Percentiles rank a stretch among this genome's conserved stretches.
Conservation (phyloP, 2,888 invertebrate genomes). For the Eupithecia dodoneata region DNA sequence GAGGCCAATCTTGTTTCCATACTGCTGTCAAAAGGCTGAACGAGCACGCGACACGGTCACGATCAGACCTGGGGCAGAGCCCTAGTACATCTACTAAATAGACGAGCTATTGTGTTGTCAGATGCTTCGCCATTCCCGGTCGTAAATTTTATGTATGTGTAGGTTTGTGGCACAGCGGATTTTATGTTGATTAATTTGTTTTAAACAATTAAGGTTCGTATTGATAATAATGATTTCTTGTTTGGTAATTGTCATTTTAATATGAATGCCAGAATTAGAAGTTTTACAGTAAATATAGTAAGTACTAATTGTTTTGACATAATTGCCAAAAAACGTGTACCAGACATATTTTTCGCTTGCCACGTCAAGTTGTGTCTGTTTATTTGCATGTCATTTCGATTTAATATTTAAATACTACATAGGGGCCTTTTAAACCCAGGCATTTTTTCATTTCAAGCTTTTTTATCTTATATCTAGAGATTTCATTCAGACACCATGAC, state of each 20-base stretch:
- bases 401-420: not conserved
- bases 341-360: not conserved
- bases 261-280: not conserved
- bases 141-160: conserved; percentile 56
- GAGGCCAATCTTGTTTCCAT: conserved; percentile 27
- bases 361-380: not conserved
- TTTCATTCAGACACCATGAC: conserved; percentile 35
- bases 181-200: conserved; percentile 4
- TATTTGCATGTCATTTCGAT: not conserved
- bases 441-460: not conserved
- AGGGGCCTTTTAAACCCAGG: not conserved
- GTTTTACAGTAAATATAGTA: not conserved
- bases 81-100: conserved; percentile 54
- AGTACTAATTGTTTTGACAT: not conserved
- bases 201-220: not conserved
- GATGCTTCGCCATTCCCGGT: conserved; percentile 54
- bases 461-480: conserved; percentile 22
- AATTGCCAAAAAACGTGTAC: not conserved
- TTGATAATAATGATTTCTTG: not conserved
- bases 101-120: conserved; percentile 74
- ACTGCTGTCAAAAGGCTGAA: conserved; percentile 30
- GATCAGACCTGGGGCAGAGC: conserved; percentile 45
- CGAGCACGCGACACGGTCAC: conserved; percentile 54
- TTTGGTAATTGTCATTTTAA: not conserved
- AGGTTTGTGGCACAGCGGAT: conserved; percentile 49